phyloP scores from a whole-genome alignment of 2,797 vertebrate species.

The Coreius guichenoti region DNA sequence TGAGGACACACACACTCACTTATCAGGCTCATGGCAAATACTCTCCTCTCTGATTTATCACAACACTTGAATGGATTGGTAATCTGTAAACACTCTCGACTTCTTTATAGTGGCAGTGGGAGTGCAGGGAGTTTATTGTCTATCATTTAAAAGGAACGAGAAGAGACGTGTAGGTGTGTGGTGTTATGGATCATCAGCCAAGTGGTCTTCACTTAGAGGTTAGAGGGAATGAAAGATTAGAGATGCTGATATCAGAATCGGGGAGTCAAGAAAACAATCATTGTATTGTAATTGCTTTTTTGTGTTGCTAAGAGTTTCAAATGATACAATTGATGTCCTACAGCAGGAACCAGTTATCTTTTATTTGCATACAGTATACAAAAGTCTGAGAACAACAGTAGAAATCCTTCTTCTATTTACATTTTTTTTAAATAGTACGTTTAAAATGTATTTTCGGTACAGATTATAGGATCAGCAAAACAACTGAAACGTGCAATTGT shows the following conservation, averaged over 20 bases:
- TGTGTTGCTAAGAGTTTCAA: not conserved
- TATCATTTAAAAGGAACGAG: constrained; percentile 24
- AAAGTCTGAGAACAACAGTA: not conserved
- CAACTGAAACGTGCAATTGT: too few relatives aligned
- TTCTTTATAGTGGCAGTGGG: constrained; percentile 24
- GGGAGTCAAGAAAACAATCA: not conserved
- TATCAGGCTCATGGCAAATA: constrained; percentile 53
- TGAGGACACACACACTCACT: constrained; percentile 34
- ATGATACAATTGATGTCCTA: not conserved
- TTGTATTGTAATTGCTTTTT: not conserved
- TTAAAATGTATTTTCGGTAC: too few relatives aligned
- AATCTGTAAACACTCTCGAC: constrained; percentile 56
- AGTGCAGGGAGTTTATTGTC: constrained; percentile 43
- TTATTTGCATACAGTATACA: not conserved
- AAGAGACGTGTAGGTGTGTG: constrained; percentile 8
- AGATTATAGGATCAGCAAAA: too few relatives aligned
- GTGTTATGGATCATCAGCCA: constrained; percentile 19
- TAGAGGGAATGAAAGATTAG: not conserved
- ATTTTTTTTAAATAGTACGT: not conserved
- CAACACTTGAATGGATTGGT: constrained; percentile 31
- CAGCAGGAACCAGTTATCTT: not conserved
- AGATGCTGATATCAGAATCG: not conserved
- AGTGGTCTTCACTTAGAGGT: constrained; percentile 9
- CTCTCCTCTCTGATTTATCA: constrained; percentile 57
- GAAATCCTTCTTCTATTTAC: not conserved